These are phyloP conservation scores for Chaetogeoica ovagalla DNA, from an alignment of 2,888 invertebrate genomes.

Conservation along the genomic window DNA sequence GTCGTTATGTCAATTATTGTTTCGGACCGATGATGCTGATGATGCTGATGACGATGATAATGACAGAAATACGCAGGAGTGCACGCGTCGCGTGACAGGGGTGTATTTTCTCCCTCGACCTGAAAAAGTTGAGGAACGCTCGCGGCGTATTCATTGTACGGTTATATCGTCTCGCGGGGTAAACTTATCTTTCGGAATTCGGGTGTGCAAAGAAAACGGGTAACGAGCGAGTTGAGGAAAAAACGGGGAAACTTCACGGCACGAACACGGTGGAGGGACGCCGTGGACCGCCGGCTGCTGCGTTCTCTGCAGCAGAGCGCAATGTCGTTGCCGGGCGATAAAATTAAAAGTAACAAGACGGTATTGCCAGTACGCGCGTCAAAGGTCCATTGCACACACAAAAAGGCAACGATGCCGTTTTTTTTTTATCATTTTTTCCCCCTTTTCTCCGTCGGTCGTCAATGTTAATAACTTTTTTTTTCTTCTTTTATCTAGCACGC, in stretches of 20 bases:
- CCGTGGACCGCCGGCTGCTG: not conserved
- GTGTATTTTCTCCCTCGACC: too few relatives aligned
- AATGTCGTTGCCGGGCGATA: conserved; percentile 7
- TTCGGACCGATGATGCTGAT: not conserved
- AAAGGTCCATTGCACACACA: not conserved
- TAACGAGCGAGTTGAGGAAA: too few relatives aligned
- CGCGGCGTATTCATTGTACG: not conserved
- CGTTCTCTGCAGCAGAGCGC: not conserved
- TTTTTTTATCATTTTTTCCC: too few relatives aligned
- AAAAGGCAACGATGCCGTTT: not conserved
- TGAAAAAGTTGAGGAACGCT: too few relatives aligned
- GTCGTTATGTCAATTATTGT: not conserved
- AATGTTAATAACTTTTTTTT: too few relatives aligned
- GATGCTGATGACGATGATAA: not conserved
- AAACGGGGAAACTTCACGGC: not conserved
- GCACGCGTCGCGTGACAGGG: too few relatives aligned
- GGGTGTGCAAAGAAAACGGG: conserved; percentile 8
- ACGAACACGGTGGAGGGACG: not conserved
- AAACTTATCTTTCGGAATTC: not conserved
- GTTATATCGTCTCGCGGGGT: not conserved
- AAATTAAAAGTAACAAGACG: conserved; percentile 47
- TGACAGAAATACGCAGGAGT: not conserved
- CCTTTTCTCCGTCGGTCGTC: too few relatives aligned
- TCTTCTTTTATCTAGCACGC: too few relatives aligned
- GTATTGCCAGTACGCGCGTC: too few relatives aligned